A percentile compares a stretch with the other conserved stretches of the same genome.
Conservation (phyloP, 2,797 vertebrate genomes). For the Novumbra hubbsi region DNA sequence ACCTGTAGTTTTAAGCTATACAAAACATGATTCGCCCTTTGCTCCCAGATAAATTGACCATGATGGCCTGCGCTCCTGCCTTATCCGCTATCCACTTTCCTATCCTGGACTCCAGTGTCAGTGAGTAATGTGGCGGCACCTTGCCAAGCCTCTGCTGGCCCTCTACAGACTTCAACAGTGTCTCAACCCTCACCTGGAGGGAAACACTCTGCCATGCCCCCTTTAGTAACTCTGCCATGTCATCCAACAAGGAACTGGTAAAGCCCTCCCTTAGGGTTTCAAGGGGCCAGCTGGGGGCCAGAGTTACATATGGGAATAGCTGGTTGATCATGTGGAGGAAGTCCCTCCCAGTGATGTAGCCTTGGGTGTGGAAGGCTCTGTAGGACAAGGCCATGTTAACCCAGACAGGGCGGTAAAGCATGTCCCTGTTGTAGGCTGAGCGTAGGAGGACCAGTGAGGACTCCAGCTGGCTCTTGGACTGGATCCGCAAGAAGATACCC, state of each 20-base stretch:
- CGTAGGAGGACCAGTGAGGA: constrained; percentile 65
- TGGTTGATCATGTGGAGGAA: constrained; percentile 65
- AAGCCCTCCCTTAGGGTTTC: constrained; percentile 58
- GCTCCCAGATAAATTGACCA: neutral
- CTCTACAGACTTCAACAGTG: constrained; percentile 37
- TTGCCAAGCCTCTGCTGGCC: constrained; percentile 45
- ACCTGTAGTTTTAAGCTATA: constrained; percentile 11
- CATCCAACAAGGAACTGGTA: constrained; percentile 51
- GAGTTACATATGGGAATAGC: constrained; percentile 74
- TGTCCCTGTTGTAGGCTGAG: constrained; percentile 45
- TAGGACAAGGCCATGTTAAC: constrained; percentile 68
- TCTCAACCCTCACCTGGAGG: constrained; percentile 61
- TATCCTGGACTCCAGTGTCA: constrained; percentile 58
- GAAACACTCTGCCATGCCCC: constrained; percentile 71
- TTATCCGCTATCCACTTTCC: neutral
- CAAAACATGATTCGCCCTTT: constrained; percentile 37
- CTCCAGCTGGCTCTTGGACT: constrained; percentile 60
- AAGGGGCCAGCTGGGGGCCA: constrained; percentile 72
- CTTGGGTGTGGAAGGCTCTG: constrained; percentile 44
- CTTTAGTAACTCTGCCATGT: constrained; percentile 64
- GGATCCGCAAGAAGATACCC: constrained; percentile 70
- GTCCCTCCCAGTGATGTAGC: constrained; percentile 52
- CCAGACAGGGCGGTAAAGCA: constrained; percentile 73
- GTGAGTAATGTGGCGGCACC: constrained; percentile 54
- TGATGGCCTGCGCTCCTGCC: neutral